Percentiles rank a stretch among this genome's conserved stretches.
These are phyloP conservation scores for Aphaenogaster ashmeadi DNA, from an alignment of 1,140 invertebrate genomes.

Conservation along the genomic window DNA sequence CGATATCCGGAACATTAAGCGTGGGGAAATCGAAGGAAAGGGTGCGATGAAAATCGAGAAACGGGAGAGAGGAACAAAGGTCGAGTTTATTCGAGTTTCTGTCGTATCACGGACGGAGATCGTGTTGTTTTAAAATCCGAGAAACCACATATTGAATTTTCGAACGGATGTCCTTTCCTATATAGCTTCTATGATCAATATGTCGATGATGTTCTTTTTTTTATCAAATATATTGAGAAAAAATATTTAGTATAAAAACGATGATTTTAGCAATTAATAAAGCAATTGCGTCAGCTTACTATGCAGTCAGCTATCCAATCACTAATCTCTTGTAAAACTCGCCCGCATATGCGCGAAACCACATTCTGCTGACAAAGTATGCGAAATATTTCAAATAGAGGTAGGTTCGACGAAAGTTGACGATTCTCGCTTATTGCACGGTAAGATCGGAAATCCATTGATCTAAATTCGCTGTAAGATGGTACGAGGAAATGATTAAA, in stretches of 20 bases:
- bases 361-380: constrained; percentile 30
- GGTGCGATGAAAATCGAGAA: neutral
- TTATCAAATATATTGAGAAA: neutral
- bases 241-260: constrained; percentile 13
- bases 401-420: neutral
- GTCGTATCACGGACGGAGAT: neutral
- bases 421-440: constrained; percentile 2
- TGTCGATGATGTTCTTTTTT: neutral
- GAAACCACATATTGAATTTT: neutral
- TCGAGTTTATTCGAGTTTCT: constrained; percentile 63
- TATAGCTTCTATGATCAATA: neutral
- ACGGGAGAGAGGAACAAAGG: neutral
- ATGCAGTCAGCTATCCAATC: constrained; percentile 14
- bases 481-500: constrained; percentile 12
- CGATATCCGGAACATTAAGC: constrained; percentile 33
- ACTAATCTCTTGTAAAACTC: constrained; percentile 45
- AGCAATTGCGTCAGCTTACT: constrained; percentile 53
- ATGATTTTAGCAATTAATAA: constrained; percentile 58
- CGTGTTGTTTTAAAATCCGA: neutral
- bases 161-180: neutral
- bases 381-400: constrained; percentile 61
- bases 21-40: constrained; percentile 25
- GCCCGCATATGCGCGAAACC: constrained; percentile 63
- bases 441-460: constrained; percentile 20
- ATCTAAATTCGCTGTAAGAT: constrained; percentile 36